phyloP scores from a whole-genome alignment of 2,113 vertebrate genomes.

The Pavo muticus region DNA sequence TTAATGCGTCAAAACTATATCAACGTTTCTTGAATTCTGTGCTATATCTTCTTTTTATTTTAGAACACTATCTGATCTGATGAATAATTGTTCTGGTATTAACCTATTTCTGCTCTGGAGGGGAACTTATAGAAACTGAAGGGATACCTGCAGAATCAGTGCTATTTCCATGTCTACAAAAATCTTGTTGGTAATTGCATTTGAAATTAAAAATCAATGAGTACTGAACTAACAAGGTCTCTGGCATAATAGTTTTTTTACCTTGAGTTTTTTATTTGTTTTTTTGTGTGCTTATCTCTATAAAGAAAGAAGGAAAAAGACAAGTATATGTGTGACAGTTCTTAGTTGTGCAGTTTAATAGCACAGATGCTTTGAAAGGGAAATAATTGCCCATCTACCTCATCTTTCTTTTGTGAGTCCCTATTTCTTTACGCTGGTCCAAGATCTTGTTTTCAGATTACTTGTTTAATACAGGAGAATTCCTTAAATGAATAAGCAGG shows the following conservation, averaged over 20 bases:
- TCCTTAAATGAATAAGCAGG: background rate
- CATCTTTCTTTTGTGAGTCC: background rate
- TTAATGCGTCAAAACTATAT: background rate
- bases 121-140: background rate
- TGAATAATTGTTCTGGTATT: background rate
- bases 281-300: background rate
- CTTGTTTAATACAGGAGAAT: background rate
- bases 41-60: background rate
- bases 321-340: background rate
- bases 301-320: background rate
- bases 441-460: background rate
- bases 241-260: background rate
- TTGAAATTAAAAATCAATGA: background rate
- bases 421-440: background rate
- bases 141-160: background rate
- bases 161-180: background rate
- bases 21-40: slow-evolving; percentile 15
- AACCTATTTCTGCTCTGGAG: background rate
- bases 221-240: background rate
- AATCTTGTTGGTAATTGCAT: background rate
- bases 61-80: background rate
- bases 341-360: background rate
- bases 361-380: background rate
- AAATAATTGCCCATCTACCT: background rate
- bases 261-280: background rate